Evolutionary conservation across 2,113 vertebrate species (phyloP), one percentile per base, ranked within the genome.

Genomic region (Ictalurus furcatus): DNA sequence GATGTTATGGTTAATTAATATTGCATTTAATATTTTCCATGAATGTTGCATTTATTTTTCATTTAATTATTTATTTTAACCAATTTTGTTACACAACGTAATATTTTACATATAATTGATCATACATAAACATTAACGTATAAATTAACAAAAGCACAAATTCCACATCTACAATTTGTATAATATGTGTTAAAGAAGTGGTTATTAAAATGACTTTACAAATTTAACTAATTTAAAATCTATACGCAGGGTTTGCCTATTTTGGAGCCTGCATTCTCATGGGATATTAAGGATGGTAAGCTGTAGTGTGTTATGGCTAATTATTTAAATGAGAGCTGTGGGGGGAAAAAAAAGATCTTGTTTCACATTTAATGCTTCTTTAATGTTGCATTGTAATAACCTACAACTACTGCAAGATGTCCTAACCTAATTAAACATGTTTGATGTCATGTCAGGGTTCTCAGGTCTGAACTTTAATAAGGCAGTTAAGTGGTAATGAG

Each of bases 341-440:
- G 90, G 90, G 91, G 7, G 3, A n/a, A 71, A 61, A 71, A 61
- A 76, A 56, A 89, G 90, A 61, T 52, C 40, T 59, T 2, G 58
- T 84, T 87, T 90, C 91, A 58, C 88, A 88, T 84, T 80, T 67
- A 37, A 90, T 23, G 25, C 90, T 92, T 92, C 92, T 91, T 93
- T 90, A 90, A 88, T 34, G 92, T 90, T 91, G 88, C 63, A 67
- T 90, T 93, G 93, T 91, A 93, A 93, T 92, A 91, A 90, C 91
- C 89, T 89, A 93, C 93, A 93, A 94, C 92, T 94, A 95, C 90
- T 88, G 94, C 91, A 94, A 93, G 92, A 94, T 94, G 94, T 94
- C 92, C 88, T 88, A 90, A 92, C 92, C 92, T 95, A 94, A 94
- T 94, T 90, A 92, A 94, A 94, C 93, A 92, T 79, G 58, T 94